phyloP scores from a whole-genome alignment of 2,797 vertebrate species.

The Amazonetta brasiliensis region DNA sequence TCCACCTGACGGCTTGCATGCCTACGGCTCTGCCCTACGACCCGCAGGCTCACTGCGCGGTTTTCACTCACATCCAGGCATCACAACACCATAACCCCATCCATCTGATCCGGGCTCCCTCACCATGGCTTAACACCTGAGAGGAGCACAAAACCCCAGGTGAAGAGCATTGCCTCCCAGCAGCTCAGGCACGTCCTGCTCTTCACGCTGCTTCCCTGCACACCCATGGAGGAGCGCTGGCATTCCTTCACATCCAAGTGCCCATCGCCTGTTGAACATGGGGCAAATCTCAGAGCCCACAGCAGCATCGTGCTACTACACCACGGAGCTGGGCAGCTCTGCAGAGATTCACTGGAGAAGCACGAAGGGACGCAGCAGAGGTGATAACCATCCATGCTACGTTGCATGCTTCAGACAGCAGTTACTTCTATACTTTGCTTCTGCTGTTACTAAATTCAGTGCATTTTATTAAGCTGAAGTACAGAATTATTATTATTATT shows the following conservation, averaged over 20 bases:
- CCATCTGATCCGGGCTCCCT: too few species aligned
- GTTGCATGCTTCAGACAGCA: neutral
- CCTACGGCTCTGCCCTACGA: neutral
- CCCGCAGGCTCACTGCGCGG: neutral
- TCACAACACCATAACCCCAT: neutral
- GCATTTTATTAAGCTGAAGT: neutral
- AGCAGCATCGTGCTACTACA: neutral
- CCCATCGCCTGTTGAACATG: neutral
- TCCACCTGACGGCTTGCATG: too few species aligned
- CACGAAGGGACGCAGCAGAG: neutral
- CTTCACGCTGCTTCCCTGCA: neutral
- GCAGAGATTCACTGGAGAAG: neutral
- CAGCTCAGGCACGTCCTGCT: neutral
- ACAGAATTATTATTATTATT: neutral
- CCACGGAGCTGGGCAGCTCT: neutral
- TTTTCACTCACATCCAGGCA: neutral
- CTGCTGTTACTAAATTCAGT: neutral
- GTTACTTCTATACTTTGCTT: neutral
- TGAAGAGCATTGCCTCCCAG: neutral
- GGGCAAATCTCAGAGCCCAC: neutral
- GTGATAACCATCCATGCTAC: neutral
- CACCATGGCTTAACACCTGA: neutral
- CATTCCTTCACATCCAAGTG: neutral
- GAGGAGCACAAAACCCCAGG: neutral
- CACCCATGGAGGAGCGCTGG: rapidly evolving